These are phyloP conservation scores for Megaceryle torquata DNA, from an alignment of 2,113 vertebrate genomes.

Conservation along the genomic window DNA sequence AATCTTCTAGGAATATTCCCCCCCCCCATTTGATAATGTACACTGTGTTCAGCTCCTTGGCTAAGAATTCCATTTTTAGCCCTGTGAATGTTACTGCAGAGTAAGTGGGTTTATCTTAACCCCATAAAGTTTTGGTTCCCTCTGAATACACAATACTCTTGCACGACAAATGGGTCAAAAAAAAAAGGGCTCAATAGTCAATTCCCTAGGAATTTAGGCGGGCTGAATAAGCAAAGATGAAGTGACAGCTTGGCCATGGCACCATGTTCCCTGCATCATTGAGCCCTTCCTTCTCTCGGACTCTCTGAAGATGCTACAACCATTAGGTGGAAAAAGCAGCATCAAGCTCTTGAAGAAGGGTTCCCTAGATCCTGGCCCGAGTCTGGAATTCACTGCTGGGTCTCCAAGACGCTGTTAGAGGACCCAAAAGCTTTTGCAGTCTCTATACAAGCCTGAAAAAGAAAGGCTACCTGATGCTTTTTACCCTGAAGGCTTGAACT, in stretches of 20 bases:
- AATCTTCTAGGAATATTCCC: neutral
- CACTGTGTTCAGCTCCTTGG: neutral
- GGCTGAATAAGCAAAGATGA: neutral
- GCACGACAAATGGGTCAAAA: neutral
- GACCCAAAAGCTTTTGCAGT: neutral
- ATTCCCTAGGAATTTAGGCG: neutral
- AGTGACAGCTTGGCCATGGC: neutral
- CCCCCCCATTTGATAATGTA: neutral
- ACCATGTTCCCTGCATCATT: neutral
- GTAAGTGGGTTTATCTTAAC: slow-evolving; percentile 35
- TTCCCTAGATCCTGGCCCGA: neutral
- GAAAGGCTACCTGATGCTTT: neutral
- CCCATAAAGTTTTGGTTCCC: slow-evolving; percentile 2
- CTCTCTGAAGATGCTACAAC: neutral
- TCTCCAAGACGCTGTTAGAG: neutral
- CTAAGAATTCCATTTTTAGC: neutral
- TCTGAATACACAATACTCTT: neutral
- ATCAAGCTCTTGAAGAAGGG: neutral
- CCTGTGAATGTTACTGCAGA: slow-evolving; percentile 3
- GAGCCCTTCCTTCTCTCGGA: neutral
- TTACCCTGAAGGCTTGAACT: neutral
- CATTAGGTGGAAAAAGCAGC: neutral
- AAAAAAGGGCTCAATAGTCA: neutral
- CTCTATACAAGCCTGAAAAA: neutral
- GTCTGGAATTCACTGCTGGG: neutral